Evolutionary conservation across 2,797 vertebrate species (phyloP).

Genomic region (Sebastes nivosus): DNA sequence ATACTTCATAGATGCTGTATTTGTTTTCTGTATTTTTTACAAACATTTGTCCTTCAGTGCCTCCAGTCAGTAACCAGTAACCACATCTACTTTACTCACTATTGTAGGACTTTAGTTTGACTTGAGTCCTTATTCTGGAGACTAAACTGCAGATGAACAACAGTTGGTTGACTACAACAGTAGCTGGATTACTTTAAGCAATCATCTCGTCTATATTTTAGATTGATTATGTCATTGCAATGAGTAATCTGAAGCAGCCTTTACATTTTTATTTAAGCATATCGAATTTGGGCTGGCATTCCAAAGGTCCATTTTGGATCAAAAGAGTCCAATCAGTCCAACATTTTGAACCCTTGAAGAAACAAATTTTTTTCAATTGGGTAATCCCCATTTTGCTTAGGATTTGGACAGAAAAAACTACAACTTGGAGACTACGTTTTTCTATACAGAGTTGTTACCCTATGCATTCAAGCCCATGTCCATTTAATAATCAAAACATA

Average conservation of each 20-base stretch:
- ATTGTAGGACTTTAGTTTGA: neutral
- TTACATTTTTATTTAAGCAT: neutral
- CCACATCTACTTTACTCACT: neutral
- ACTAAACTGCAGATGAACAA: neutral
- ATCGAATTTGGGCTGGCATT: accelerated
- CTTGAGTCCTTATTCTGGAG: neutral
- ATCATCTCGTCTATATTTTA: neutral
- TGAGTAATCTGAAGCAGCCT: neutral
- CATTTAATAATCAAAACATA: neutral
- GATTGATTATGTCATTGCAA: neutral
- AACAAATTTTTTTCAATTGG: no score
- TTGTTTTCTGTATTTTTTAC: neutral
- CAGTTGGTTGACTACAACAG: neutral
- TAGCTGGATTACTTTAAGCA: neutral
- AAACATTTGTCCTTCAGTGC: neutral
- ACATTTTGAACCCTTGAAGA: neutral
- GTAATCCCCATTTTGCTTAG: neutral
- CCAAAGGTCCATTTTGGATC: neutral
- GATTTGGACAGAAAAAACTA: neutral
- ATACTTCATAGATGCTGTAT: neutral
- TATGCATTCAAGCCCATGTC: neutral
- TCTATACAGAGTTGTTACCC: neutral
- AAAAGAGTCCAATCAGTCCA: neutral
- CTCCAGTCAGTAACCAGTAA: neutral
- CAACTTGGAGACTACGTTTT: neutral